Evolutionary conservation across 2,113 vertebrate species (phyloP), one percentile per base, ranked within the genome.

Genomic region (Gavia stellata): DNA sequence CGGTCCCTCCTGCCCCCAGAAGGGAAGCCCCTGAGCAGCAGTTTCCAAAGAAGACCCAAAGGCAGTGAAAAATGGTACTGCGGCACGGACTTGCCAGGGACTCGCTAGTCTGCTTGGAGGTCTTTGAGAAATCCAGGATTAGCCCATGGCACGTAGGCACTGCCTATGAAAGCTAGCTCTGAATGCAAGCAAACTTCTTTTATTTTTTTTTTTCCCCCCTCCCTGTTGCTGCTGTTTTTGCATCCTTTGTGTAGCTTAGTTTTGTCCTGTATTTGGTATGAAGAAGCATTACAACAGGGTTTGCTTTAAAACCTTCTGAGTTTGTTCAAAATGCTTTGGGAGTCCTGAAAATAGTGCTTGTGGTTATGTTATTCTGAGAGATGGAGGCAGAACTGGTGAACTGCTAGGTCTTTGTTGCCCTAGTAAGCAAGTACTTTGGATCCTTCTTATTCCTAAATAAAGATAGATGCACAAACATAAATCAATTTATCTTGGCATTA

Each of bases 41-140:
- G 10, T n/a, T 66, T 18, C 56, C 28, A 7, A 4, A 86, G 21
- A 50, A 17, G 3, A 36, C 31, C 26, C 26, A 33, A 10, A 14
- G 14, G 36, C n/a, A 15, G 7, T 28, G 10, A 34, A 21, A 53
- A 33, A 3, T 14, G 12, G 2, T 23, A 0, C 4, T 21, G 25
- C 1, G 3, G 8, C 10, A 1, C 0, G 0, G 0, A 0, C 12
- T 58, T 40, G 14, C 19, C 29, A 33, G 31, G 21, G 31, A 4
- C 31, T 42, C 55, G 14, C 19, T 78, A n/a, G 12, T 82, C 33
- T 88, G 29, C 56, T 56, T 34, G 28, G 9, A 3, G 45, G 20
- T 9, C 11, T 45, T 49, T 23, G 71, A 34, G 71, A 52, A 3
- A 16, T 34, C 14, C 3, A 11, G 77, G 44, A 3, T 61, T 38